Evolutionary conservation across 2,888 invertebrate genomes (phyloP), one percentile per base, ranked within the genome.

Genomic region (Lacanobia wlatinum): DNA sequence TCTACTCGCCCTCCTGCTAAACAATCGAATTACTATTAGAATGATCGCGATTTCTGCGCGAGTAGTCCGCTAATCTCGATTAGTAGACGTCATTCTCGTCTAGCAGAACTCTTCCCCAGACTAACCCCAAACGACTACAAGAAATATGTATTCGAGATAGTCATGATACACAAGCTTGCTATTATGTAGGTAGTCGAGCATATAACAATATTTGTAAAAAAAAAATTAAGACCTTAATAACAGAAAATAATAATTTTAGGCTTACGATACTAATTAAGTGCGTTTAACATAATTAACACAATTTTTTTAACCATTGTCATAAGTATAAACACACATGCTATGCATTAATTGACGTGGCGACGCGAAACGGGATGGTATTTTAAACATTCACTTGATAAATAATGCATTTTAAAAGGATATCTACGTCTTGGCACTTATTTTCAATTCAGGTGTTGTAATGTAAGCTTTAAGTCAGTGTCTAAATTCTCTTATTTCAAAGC

Each of bases 301-400:
- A n/a, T 23, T 18, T 21, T 34, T 62, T 9, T 46, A 21, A 58
- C 50, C 12, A 50, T 55, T 59, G 50, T 77, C 70, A 58, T 70
- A 70, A 76, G 70, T 65, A 60, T 58, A 52, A 76, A 78, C 72
- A 76, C 78, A 65, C 78, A 66, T 78, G 62, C 60, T 59, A 34
- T 23, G n/a, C 23, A 40, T 55, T 55, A 43, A 63, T 60, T 43
- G 18, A 48, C 59, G 61, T 71, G 65, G 61, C 65, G 72, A n/a
- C 64, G 52, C 46, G 38, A 52, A 38, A 23, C n/a, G 7, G 40
- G 14, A 0, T 43, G 43, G 40, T 59, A 46, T 53, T 46, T n/a
- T 18, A 46, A 28, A 43, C 40, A 18, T 65, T 23, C 34, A 34
- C 6, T 4, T 34, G 6, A 34, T 28, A 28, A 28, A 28, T 28